Evolutionary conservation across 2,797 vertebrate species (phyloP), one percentile per base, ranked within the genome.

Genomic region (Moxostoma hubbsi): DNA sequence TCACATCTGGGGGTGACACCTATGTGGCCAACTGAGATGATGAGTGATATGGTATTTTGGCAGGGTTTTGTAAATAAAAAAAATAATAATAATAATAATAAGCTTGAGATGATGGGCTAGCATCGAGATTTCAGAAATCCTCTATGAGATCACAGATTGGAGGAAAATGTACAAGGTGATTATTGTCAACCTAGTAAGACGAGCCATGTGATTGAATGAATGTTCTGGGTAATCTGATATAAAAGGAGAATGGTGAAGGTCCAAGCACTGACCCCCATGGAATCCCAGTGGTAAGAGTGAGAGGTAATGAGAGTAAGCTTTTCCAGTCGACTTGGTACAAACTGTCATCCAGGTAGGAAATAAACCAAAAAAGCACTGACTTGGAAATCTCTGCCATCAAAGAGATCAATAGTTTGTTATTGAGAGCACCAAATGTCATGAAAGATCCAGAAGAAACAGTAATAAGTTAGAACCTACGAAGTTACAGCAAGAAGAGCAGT

Each of bases 351-450:
- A 64, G 62, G 43, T 63, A 46, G 13, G 62, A 64, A 46, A 64
- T 64, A 64, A 46, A 13, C 12, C 9, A 9, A 13, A 46, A 13
- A 46, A 15, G 62, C 62, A 64, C n/a, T 64, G 62, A 64, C 36
- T 36, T 36, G 2, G 18, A 24, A 24, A 65, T 79, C 63, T 73
- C 53, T 63, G 51, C 58, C 57, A 63, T 18, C 50, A 45, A 63
- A 49, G 16, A 72, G 53, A 79, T 73, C 61, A 65, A 79, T 65
- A 73, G 12, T 73, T 73, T 73, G 53, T 61, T 69, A 46, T 70
- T 72, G 62, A 59, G 24, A 65, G 59, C 61, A 45, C 73, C 53
- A 79, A 58, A 65, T 55, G 69, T 51, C 13, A 13, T 61, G 73
- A 59, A 66, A 57, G 53, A 65, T 79, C 61, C 69, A 72, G 51